Evolutionary conservation across 1,140 invertebrate genomes (phyloP).

Genomic region (Orius insidiosus): DNA sequence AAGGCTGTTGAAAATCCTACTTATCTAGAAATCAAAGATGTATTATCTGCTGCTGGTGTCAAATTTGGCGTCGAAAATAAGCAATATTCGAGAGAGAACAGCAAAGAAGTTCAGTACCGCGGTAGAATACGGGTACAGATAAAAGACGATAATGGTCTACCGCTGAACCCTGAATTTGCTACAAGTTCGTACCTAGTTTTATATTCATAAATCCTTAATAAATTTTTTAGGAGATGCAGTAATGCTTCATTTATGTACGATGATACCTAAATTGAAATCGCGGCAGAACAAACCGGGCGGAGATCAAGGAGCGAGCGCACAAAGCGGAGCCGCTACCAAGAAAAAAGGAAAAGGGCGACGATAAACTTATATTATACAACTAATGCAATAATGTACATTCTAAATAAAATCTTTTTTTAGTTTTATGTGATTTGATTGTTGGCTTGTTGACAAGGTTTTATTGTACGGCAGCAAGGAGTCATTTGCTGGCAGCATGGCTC

Average conservation of each 20-base stretch:
- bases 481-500: too few relatives aligned
- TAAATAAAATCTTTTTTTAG: too few relatives aligned
- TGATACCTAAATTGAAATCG: conserved; percentile 84
- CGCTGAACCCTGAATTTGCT: conserved; percentile 52
- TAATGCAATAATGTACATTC: background rate
- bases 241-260: conserved; percentile 56
- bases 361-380: background rate
- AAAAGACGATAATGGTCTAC: conserved; percentile 77
- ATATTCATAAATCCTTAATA: background rate
- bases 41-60: conserved; percentile 61
- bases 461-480: too few relatives aligned
- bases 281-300: conserved; percentile 30
- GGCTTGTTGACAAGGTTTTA: too few relatives aligned
- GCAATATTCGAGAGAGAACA: conserved; percentile 70
- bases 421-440: too few relatives aligned
- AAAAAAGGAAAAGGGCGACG: conserved; percentile 21
- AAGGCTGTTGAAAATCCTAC: conserved; percentile 89
- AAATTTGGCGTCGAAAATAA: conserved; percentile 88
- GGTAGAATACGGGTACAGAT: conserved; percentile 84
- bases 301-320: conserved; percentile 21
- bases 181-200: conserved; percentile 31
- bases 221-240: conserved; percentile 47
- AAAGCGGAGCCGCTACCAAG: conserved; percentile 13
- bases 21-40: conserved; percentile 83
- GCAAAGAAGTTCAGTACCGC: conserved; percentile 57